Base-by-base conservation (phyloP, 1,140 invertebrate genomes). In the Sminthurinus signatus region DNA sequence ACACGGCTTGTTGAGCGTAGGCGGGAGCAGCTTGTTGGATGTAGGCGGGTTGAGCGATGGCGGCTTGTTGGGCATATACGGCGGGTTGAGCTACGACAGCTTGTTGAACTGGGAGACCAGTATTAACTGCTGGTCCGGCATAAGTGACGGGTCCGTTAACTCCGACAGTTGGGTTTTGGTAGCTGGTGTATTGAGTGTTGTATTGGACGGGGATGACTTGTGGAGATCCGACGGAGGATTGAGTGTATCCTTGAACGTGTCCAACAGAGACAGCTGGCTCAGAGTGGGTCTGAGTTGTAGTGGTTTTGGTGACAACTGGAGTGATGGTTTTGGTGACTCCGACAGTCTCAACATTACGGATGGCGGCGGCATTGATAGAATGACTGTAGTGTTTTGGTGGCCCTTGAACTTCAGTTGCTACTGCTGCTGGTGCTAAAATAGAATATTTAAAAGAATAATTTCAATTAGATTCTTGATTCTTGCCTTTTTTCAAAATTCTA, bases 271-370 rank as follows among this genome's bases (percentile, higher is more conserved):
- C 42, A 21, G 70, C 70, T 0, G 70, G 70, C 32, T 71, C 70
- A 32, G 58, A 58, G 51, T 71, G 70, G 17, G 61, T 66, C 14
- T 68, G 51, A 42, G 64, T 56, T 2, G 70, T 71, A 1, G 67
- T 71, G 0, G 66, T 68, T 50, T 71, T 71, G 14, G 70, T 71
- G 15, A 71, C 64, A 14, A 71, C 70, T 25, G 70, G 70, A 50
- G 70, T 71, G n/a, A 71, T 71, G 5, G 70, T 71, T 36, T 71
- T 71, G 42, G 70, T 71, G 23, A 71, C 70, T 29, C 64, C 70
- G 2, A 71, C 66, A 31, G 66, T 68, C 42, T 71, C 70, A 27
- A 71, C 70, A 44, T 71, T 68, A 5, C 67, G 43, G 29, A 71
- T 71, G n/a, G 70, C 70, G 17, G 70, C 70, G 48, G 70, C 70